phyloP scores from a whole-genome alignment of 2,797 vertebrate genomes.

The Amblyopsis hoosieri region DNA sequence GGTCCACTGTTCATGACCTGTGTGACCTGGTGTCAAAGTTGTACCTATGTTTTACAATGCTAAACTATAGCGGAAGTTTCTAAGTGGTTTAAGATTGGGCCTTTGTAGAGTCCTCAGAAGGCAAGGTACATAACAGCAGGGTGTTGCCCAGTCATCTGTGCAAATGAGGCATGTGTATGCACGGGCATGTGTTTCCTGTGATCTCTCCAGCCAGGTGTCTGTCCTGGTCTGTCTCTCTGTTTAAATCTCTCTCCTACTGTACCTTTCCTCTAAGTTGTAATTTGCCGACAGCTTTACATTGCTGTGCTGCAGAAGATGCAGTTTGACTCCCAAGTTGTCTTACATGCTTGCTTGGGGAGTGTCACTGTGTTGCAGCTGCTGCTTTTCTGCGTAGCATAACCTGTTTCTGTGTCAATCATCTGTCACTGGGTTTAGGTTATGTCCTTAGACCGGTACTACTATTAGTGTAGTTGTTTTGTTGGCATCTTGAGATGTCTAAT shows the following conservation, averaged over 20 bases:
- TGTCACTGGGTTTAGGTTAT: too few relatives aligned
- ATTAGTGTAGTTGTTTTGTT: too few relatives aligned
- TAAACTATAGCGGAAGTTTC: not conserved
- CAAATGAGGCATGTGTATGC: not conserved
- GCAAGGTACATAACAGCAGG: conserved; percentile 17
- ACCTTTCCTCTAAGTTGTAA: not conserved
- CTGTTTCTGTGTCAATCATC: too few relatives aligned
- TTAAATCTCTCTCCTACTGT: conserved; percentile 1
- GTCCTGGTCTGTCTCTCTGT: conserved; percentile 32
- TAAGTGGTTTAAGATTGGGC: not conserved
- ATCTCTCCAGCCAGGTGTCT: conserved; percentile 35
- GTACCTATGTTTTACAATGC: too few relatives aligned
- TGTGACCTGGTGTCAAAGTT: too few relatives aligned
- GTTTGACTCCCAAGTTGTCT: not conserved
- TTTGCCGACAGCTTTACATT: not conserved
- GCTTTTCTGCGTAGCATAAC: too few relatives aligned
- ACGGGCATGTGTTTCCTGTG: conserved; percentile 58
- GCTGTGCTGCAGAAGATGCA: not conserved
- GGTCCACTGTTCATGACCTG: too few relatives aligned
- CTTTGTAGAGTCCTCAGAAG: conserved; percentile 1
- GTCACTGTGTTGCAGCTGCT: not conserved
- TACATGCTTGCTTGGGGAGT: not conserved
- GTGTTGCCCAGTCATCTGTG: conserved; percentile 27
- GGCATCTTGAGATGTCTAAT: too few relatives aligned
- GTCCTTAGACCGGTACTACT: too few relatives aligned